Evolutionary conservation across 2,888 invertebrate genomes (phyloP).

Genomic region (Tetragnatha montana): DNA sequence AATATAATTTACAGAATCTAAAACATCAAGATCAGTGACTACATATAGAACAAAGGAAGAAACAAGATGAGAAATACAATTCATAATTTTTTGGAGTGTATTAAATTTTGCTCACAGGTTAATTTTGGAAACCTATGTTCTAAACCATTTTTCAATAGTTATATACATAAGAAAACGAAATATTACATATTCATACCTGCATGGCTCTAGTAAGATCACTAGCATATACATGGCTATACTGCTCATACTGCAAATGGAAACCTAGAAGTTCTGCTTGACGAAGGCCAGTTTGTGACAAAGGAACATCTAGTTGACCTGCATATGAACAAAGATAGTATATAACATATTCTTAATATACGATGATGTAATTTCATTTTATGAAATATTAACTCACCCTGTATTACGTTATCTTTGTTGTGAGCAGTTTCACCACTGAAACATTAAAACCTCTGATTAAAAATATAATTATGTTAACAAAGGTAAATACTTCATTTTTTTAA

Average conservation of each 20-base stretch:
- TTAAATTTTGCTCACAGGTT: too few relatives aligned
- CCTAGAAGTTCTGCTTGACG: constrained; percentile 70
- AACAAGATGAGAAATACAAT: too few relatives aligned
- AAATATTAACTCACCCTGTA: constrained; percentile 67
- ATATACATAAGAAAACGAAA: neutral
- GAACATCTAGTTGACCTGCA: constrained; percentile 72
- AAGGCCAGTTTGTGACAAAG: constrained; percentile 71
- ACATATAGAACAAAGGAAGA: too few relatives aligned
- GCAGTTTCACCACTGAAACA: constrained; percentile 71
- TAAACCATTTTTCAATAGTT: neutral
- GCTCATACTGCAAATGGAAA: constrained; percentile 66
- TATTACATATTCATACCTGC: constrained; percentile 48
- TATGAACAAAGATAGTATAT: constrained; percentile 3
- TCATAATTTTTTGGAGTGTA: too few relatives aligned
- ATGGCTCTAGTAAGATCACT: constrained; percentile 70
- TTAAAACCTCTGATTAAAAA: neutral
- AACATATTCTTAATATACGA: neutral
- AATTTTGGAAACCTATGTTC: neutral
- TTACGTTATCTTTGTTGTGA: constrained; percentile 71
- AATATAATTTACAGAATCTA: too few relatives aligned
- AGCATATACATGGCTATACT: constrained; percentile 70
- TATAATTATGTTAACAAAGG: too few relatives aligned
- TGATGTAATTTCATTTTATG: neutral
- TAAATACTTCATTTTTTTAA: too few relatives aligned
- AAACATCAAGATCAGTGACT: too few relatives aligned